Conservation (phyloP, 2,888 invertebrate species). For the Lamellibrachia columna region DNA sequence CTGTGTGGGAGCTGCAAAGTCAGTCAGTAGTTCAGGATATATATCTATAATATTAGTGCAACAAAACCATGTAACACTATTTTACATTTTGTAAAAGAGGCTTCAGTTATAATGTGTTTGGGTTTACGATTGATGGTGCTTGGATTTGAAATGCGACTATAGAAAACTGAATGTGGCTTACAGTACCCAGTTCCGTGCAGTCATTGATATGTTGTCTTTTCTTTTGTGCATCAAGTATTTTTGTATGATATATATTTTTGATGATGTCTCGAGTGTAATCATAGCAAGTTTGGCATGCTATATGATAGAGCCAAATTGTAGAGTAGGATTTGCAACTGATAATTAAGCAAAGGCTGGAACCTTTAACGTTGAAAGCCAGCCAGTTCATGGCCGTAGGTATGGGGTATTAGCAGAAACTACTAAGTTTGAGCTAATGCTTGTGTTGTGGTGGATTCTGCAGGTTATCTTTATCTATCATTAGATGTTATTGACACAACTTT, state of each 20-base stretch:
- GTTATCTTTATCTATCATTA: constrained; percentile 7
- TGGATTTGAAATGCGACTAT: constrained; percentile 1
- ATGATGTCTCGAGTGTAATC: neutral
- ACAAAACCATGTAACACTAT: neutral
- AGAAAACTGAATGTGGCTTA: neutral
- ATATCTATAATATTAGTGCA: neutral
- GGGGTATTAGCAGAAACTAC: neutral
- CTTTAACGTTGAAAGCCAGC: neutral
- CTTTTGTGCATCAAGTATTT: neutral
- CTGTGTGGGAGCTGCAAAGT: neutral
- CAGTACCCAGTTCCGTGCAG: neutral
- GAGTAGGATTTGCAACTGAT: neutral
- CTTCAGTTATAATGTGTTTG: neutral
- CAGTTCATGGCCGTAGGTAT: neutral
- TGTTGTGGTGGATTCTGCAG: constrained; percentile 1
- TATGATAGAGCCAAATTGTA: neutral
- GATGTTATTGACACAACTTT: neutral
- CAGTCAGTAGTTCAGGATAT: neutral
- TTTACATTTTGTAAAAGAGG: neutral
- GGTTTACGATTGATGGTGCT: neutral
- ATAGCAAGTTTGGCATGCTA: neutral
- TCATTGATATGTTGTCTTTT: neutral
- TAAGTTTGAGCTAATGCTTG: neutral
- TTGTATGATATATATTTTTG: constrained; percentile 6
- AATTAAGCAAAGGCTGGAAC: neutral